Evolutionary conservation across 2,888 invertebrate genomes (phyloP).

Genomic region (Lamproptera curius): DNA sequence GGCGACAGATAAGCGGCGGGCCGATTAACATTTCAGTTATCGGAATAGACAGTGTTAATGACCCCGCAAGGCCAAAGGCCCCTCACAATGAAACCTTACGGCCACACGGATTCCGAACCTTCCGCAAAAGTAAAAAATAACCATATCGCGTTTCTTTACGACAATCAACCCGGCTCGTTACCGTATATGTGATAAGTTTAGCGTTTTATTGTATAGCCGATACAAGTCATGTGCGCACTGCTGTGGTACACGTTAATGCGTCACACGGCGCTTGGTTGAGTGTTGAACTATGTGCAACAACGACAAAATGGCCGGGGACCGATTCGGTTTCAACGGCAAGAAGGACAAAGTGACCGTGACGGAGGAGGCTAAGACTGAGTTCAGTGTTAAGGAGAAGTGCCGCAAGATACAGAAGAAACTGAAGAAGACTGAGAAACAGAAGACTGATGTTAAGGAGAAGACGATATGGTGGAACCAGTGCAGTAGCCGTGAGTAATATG

Average conservation of each 20-base stretch:
- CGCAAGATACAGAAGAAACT: conserved; percentile 69
- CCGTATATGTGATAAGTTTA: conserved; percentile 42
- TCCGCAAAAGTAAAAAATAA: conserved; percentile 59
- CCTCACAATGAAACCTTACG: conserved; percentile 70
- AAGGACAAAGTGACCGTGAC: conserved; percentile 63
- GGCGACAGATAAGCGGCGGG: conserved; percentile 30
- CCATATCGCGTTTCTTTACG: conserved; percentile 67
- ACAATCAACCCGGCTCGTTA: conserved; percentile 51
- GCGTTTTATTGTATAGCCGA: conserved; percentile 42
- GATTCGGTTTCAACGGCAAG: conserved; percentile 60
- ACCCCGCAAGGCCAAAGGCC: conserved; percentile 67
- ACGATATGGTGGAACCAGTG: conserved; percentile 75
- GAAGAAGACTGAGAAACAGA: conserved; percentile 71
- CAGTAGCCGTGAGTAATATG: conserved; percentile 61
- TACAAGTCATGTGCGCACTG: conserved; percentile 39
- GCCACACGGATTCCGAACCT: conserved; percentile 65
- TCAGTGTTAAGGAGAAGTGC: conserved; percentile 72
- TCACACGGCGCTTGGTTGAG: conserved; percentile 26
- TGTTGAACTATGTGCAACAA: conserved; percentile 41
- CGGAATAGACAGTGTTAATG: conserved; percentile 57
- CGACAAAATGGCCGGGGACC: conserved; percentile 69
- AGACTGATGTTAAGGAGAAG: conserved; percentile 68
- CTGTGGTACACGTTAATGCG: conserved; percentile 42
- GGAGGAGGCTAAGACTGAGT: conserved; percentile 57
- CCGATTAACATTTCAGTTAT: conserved; percentile 66